Evolutionary conservation across 2,888 invertebrate genomes (phyloP).

Genomic region (Halocaridina rubra): DNA sequence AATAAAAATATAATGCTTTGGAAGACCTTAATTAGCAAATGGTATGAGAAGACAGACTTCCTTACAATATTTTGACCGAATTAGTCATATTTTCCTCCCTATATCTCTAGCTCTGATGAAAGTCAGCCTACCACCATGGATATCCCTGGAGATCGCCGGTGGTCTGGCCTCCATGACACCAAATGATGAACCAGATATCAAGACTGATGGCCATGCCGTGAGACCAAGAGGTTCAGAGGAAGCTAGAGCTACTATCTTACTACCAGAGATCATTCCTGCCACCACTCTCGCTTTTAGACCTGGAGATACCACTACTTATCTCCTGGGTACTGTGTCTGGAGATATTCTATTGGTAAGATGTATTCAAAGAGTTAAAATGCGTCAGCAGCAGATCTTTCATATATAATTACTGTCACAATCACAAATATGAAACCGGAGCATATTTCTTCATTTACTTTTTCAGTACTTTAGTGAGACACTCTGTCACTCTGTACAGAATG

Average conservation of each 20-base stretch:
- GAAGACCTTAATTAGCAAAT: no score
- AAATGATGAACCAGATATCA: background rate
- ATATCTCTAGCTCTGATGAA: conserved; percentile 30
- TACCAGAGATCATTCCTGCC: conserved; percentile 47
- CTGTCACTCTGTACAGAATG: background rate
- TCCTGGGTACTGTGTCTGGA: conserved; percentile 56
- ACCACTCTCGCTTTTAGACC: conserved; percentile 51
- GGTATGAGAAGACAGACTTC: no score
- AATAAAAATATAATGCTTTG: no score
- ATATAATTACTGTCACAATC: background rate
- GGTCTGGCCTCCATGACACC: background rate
- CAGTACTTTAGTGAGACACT: background rate
- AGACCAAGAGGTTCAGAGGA: background rate
- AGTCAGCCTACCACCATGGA: conserved; percentile 36
- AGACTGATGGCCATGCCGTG: background rate
- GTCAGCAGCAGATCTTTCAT: no score
- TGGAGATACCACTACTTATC: conserved; percentile 45
- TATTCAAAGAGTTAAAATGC: no score
- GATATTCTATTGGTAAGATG: conserved; percentile 55
- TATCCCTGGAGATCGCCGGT: conserved; percentile 27
- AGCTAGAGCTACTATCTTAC: background rate
- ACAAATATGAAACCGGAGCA: background rate
- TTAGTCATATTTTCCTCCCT: background rate
- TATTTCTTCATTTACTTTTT: background rate
- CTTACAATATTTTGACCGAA: no score